These are phyloP conservation scores for Carterocephalus palaemon DNA, from an alignment of 2,888 invertebrate genomes.

Conservation along the genomic window DNA sequence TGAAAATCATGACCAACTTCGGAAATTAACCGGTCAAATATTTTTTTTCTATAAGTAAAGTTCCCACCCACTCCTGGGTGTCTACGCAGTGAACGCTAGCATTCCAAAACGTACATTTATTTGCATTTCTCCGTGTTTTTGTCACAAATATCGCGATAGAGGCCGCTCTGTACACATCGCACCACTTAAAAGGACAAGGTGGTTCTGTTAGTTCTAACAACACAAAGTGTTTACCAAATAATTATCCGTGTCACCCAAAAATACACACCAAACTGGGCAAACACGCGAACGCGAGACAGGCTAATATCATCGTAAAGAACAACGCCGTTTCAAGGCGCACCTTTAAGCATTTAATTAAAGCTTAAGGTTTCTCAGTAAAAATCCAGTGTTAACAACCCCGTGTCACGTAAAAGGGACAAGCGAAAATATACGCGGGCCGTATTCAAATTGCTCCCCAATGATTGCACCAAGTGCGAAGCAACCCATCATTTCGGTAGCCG, in stretches of 20 bases:
- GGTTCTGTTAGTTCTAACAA: conserved; percentile 38
- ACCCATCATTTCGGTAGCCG: conserved; percentile 57
- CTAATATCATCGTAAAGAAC: conserved; percentile 32
- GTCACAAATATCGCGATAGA: conserved; percentile 27
- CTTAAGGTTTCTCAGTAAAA: conserved; percentile 46
- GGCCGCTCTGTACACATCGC: conserved; percentile 32
- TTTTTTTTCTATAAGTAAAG: neutral
- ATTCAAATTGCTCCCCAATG: conserved; percentile 56
- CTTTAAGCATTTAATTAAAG: conserved; percentile 42
- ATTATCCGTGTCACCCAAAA: conserved; percentile 30
- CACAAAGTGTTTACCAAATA: conserved; percentile 37
- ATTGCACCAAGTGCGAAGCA: conserved; percentile 53
- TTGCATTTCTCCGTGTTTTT: conserved; percentile 34
- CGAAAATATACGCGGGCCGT: conserved; percentile 40
- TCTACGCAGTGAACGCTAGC: conserved; percentile 9
- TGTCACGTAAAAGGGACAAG: conserved; percentile 45
- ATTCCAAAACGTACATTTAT: conserved; percentile 15
- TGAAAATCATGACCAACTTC: no score
- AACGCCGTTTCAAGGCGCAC: conserved; percentile 16
- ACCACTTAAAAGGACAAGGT: conserved; percentile 37
- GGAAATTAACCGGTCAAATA: no score
- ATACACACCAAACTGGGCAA: conserved; percentile 30
- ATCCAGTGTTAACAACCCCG: conserved; percentile 40
- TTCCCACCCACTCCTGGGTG: neutral
- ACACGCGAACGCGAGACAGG: conserved; percentile 27